phyloP scores from a whole-genome alignment of 2,113 vertebrate genomes.

The Calonectris borealis region DNA sequence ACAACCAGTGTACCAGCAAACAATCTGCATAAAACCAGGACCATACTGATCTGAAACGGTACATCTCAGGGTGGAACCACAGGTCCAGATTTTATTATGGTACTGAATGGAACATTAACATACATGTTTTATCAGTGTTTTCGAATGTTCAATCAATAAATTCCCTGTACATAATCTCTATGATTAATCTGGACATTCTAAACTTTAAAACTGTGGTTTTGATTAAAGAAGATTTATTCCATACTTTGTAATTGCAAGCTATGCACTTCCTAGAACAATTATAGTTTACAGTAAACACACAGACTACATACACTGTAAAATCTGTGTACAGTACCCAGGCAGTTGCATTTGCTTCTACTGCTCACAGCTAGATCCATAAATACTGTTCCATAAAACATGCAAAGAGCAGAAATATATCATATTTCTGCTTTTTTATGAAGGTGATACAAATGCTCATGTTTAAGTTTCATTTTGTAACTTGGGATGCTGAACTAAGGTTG shows the following conservation, averaged over 20 bases:
- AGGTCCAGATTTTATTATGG: background rate
- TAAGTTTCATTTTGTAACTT: background rate
- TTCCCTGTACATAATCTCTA: background rate
- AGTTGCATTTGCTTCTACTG: background rate
- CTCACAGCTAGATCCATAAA: background rate
- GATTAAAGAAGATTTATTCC: background rate
- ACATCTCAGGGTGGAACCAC: background rate
- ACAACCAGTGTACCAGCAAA: background rate
- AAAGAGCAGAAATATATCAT: background rate
- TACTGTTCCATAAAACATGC: background rate
- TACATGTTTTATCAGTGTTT: background rate
- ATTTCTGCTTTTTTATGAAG: background rate
- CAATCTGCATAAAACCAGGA: background rate
- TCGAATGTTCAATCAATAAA: background rate
- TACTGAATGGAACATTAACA: background rate
- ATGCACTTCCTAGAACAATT: background rate
- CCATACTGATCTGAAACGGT: background rate
- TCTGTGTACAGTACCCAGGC: background rate
- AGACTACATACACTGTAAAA: background rate
- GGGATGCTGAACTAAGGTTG: background rate
- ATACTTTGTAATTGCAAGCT: background rate
- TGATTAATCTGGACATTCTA: background rate
- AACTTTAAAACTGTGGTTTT: background rate
- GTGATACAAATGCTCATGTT: background rate
- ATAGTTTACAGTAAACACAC: background rate